These are phyloP conservation scores for Aproaerema taeniolella DNA, from an alignment of 2,888 invertebrate genomes.

Conservation along the genomic window DNA sequence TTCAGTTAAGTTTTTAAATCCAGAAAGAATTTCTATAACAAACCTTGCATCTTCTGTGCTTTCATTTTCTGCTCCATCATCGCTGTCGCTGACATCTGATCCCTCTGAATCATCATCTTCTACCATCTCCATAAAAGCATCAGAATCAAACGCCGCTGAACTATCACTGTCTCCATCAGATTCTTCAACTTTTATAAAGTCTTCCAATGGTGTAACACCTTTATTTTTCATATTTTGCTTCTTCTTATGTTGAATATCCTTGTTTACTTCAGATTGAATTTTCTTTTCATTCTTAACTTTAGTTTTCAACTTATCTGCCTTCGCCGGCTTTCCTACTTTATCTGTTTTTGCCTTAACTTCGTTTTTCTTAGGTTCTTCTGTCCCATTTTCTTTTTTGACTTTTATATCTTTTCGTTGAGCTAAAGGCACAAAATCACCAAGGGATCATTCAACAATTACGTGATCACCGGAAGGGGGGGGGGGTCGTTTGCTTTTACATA, in stretches of 20 bases:
- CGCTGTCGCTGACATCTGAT: no score
- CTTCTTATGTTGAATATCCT: conserved; percentile 33
- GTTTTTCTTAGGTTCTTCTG: conserved; percentile 15
- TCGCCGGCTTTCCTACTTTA: conserved; percentile 18
- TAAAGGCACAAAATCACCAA: no score
- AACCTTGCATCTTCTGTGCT: conserved; percentile 19
- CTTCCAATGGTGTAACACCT: conserved; percentile 40
- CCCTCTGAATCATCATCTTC: conserved; percentile 37
- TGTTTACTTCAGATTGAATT: conserved; percentile 15
- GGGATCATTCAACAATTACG: no score
- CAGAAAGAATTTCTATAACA: no score
- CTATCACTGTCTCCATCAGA: conserved; percentile 45
- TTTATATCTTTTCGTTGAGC: no score
- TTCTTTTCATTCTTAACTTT: conserved; percentile 21
- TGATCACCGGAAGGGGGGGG: no score
- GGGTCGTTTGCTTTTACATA: no score
- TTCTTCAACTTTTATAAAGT: conserved; percentile 43
- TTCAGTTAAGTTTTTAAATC: no score
- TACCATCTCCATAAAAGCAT: conserved; percentile 54
- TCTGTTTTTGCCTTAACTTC: conserved; percentile 15
- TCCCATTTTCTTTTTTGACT: conserved; percentile 21
- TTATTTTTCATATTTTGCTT: conserved; percentile 38
- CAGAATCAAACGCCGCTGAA: conserved; percentile 53
- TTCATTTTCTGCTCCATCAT: no score
- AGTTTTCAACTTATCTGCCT: no score